These are phyloP conservation scores for Spicauda simplicius DNA, from an alignment of 2,888 invertebrate genomes.

Conservation along the genomic window DNA sequence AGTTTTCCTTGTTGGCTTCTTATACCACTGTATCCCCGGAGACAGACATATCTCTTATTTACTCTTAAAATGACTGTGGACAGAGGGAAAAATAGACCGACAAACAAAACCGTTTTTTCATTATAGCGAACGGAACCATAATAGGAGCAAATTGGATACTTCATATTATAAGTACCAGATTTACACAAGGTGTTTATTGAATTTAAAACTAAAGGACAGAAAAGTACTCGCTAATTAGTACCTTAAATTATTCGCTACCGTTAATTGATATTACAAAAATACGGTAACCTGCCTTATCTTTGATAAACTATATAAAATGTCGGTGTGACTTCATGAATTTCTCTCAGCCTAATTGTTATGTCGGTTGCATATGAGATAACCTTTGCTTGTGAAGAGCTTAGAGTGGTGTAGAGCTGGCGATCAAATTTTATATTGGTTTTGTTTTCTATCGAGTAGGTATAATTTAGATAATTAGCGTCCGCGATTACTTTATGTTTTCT, in stretches of 20 bases:
- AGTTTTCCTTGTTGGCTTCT: too few species aligned
- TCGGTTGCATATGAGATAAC: slow-evolving; percentile 62
- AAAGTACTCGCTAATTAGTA: slow-evolving; percentile 31
- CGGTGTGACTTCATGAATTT: slow-evolving; percentile 61
- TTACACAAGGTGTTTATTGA: neutral
- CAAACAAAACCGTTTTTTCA: neutral
- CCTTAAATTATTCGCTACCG: slow-evolving; percentile 20
- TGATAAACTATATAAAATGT: slow-evolving; percentile 50
- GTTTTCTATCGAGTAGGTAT: neutral
- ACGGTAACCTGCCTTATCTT: slow-evolving; percentile 47
- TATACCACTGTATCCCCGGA: too few species aligned
- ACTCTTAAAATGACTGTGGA: too few species aligned
- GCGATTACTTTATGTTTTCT: too few species aligned
- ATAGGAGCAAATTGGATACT: too few species aligned
- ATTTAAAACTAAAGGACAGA: neutral
- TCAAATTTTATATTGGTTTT: neutral
- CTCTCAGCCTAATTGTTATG: slow-evolving; percentile 62
- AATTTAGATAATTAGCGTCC: too few species aligned
- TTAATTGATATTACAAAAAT: slow-evolving; percentile 24
- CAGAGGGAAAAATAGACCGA: neutral
- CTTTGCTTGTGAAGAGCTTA: slow-evolving; percentile 52
- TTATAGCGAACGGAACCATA: too few species aligned
- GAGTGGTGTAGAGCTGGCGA: slow-evolving; percentile 34
- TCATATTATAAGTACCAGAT: too few species aligned
- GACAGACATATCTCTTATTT: too few species aligned